These are phyloP conservation scores for Polyploca ridens DNA, from an alignment of 2,888 invertebrate genomes.

Conservation along the genomic window DNA sequence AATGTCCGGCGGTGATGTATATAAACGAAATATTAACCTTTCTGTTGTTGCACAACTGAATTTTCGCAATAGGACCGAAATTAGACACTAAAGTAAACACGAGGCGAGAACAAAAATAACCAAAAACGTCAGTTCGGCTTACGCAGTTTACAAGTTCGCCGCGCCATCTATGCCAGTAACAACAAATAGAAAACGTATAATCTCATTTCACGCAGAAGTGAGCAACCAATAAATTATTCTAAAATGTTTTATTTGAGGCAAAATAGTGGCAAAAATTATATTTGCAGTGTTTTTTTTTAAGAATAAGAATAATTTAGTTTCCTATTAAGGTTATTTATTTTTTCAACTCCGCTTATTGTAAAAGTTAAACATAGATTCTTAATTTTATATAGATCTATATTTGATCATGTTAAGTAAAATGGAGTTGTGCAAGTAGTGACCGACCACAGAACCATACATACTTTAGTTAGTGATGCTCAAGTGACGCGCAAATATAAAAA, in stretches of 20 bases:
- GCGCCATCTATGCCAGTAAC: conserved; percentile 79
- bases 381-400: too few species aligned
- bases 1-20: conserved; percentile 51
- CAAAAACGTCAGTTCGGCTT: conserved; percentile 84
- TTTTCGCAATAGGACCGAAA: conserved; percentile 80
- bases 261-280: too few species aligned
- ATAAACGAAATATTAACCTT: conserved; percentile 65
- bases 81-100: conserved; percentile 85
- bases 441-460: too few species aligned
- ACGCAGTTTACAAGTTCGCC: conserved; percentile 81
- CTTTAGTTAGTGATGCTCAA: not conserved
- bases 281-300: too few species aligned
- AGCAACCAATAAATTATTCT: not conserved
- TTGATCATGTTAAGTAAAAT: not conserved
- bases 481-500: not conserved
- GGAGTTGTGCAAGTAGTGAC: not conserved
- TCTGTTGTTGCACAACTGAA: conserved; percentile 74
- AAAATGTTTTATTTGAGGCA: too few species aligned
- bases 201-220: conserved; percentile 51
- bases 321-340: not conserved
- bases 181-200: conserved; percentile 58
- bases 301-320: too few species aligned
- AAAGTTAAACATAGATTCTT: too few species aligned
- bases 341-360: not conserved
- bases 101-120: conserved; percentile 85